These are phyloP conservation scores for Drosophila anomalipes DNA, from an alignment of 2,888 invertebrate genomes.

Conservation along the genomic window DNA sequence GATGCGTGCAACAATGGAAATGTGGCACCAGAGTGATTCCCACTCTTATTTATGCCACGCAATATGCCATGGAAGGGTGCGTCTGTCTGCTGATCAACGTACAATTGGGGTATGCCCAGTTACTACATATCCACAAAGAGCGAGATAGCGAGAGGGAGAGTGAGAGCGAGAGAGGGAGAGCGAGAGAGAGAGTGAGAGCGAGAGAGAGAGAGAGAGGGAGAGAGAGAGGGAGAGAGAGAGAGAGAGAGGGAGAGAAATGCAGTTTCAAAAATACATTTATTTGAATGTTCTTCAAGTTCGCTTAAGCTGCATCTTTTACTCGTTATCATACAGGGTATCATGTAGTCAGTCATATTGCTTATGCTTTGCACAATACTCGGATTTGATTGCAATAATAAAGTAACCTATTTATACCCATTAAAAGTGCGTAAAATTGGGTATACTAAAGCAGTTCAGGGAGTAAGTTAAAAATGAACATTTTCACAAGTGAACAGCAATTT, in stretches of 20 bases:
- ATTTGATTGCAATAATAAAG: constrained; percentile 18
- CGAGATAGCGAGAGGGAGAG: too few species aligned
- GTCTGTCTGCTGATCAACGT: background rate
- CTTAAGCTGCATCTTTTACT: background rate
- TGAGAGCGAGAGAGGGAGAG: too few species aligned
- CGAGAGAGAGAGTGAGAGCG: too few species aligned
- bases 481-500: background rate
- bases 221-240: too few species aligned
- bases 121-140: background rate
- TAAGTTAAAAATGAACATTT: background rate
- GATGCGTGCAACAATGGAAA: constrained; percentile 12
- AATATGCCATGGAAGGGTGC: background rate
- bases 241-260: too few species aligned
- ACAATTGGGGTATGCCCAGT: background rate
- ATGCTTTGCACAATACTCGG: background rate
- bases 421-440: background rate
- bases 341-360: background rate
- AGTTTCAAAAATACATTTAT: background rate
- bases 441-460: background rate
- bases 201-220: too few species aligned
- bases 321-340: background rate
- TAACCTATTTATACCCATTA: constrained; percentile 5
- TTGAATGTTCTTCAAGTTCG: background rate
- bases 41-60: background rate
- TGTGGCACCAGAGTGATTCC: background rate